Conservation (phyloP, 2,113 vertebrate genomes). For the Micronycteris hirsuta region DNA sequence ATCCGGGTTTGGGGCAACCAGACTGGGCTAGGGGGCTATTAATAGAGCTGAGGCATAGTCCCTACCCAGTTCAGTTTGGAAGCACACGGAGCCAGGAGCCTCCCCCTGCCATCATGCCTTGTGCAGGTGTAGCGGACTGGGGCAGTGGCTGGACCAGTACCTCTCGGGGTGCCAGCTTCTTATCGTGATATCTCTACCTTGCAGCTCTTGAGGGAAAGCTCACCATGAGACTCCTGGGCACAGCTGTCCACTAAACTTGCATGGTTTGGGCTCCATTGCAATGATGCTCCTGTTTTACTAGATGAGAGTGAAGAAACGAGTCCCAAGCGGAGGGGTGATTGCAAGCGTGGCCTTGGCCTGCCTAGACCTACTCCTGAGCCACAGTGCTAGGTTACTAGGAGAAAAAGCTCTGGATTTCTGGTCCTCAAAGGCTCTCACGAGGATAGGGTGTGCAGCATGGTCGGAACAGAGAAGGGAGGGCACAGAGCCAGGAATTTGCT, state of each 20-base stretch:
- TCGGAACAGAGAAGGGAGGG: neutral
- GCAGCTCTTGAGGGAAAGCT: constrained; percentile 16
- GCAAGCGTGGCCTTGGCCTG: neutral
- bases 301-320: neutral
- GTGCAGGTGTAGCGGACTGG: neutral
- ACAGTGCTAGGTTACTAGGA: neutral
- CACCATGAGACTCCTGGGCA: neutral
- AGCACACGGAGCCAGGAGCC: constrained; percentile 29
- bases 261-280: neutral
- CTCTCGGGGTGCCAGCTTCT: constrained; percentile 8
- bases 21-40: constrained; percentile 68
- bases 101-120: neutral
- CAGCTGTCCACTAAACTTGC: neutral
- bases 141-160: neutral
- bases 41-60: constrained; percentile 64
- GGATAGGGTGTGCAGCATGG: neutral
- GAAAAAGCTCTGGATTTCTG: constrained; percentile 7
- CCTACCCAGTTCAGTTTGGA: constrained; percentile 59
- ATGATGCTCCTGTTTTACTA: neutral
- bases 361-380: neutral
- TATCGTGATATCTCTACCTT: neutral
- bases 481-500: neutral
- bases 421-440: neutral
- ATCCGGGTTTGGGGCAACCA: constrained; percentile 65
- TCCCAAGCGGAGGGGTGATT: too few species aligned